Conservation (phyloP, 1,140 invertebrate species). For the Meloidogyne floridensis region DNA sequence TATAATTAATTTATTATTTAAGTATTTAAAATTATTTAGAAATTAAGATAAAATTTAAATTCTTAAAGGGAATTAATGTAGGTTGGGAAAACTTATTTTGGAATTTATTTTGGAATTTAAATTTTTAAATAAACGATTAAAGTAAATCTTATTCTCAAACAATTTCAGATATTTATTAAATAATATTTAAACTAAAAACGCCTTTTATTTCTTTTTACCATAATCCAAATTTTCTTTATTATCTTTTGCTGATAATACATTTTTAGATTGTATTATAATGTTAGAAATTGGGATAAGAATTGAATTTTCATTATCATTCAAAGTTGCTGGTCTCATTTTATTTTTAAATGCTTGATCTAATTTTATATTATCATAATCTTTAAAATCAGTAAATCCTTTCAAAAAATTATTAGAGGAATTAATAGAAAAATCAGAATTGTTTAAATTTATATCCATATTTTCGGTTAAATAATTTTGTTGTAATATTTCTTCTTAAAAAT, state of each 20-base stretch:
- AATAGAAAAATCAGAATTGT: background rate
- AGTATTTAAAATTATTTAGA: background rate
- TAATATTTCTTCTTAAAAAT: no score
- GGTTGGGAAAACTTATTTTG: no score
- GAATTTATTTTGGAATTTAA: no score
- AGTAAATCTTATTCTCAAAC: no score
- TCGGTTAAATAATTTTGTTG: no score
- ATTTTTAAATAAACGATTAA: no score
- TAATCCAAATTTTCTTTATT: background rate
- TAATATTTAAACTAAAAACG: background rate
- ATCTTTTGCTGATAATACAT: background rate
- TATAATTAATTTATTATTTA: background rate
- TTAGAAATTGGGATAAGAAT: background rate
- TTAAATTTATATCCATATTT: background rate
- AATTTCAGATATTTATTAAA: no score
- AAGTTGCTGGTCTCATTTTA: no score
- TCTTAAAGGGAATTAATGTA: no score
- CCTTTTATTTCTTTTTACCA: background rate
- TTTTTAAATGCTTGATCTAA: background rate
- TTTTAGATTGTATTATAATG: background rate
- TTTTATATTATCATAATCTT: background rate
- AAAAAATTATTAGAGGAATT: background rate
- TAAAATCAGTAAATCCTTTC: background rate
- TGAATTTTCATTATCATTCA: no score
- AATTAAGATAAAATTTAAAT: no score